Evolutionary conservation across 2,888 invertebrate species (phyloP).

Genomic region (Ophion ellenae): DNA sequence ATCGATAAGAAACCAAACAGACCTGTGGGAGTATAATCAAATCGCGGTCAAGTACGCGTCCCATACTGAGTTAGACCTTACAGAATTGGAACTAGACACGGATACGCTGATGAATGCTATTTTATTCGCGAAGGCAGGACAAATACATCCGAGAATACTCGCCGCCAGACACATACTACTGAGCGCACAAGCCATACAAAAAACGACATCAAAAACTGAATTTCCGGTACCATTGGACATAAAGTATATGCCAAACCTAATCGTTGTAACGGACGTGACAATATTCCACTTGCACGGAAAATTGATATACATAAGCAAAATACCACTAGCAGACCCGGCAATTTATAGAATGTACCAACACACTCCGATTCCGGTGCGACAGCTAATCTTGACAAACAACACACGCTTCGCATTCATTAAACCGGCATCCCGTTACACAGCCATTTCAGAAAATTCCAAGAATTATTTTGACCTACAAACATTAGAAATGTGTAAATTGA

Average conservation of each 20-base stretch:
- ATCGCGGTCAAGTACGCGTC: not conserved
- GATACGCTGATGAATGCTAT: conserved; percentile 4
- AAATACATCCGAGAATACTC: conserved; percentile 13
- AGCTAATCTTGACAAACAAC: no score
- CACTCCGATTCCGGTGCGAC: no score
- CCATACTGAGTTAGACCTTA: conserved; percentile 7
- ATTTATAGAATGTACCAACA: no score
- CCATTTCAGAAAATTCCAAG: not conserved
- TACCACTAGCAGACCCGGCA: no score
- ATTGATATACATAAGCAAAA: no score
- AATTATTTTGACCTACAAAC: not conserved
- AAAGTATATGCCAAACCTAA: no score
- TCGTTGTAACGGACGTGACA: no score
- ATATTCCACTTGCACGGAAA: no score
- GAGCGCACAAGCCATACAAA: conserved; percentile 23
- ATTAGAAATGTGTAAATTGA: conserved; percentile 1
- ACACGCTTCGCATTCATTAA: conserved; percentile 4
- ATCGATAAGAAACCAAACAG: not conserved
- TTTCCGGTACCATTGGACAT: no score
- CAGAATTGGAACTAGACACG: conserved; percentile 21
- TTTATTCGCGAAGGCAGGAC: conserved; percentile 18
- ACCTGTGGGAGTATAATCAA: not conserved
- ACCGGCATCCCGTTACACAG: not conserved
- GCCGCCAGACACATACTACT: conserved; percentile 2
- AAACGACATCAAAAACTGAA: no score